These are phyloP conservation scores for Zoanthus gigantus DNA, from an alignment of 92 coral and sea anemone genomes.

Conservation along the genomic window DNA sequence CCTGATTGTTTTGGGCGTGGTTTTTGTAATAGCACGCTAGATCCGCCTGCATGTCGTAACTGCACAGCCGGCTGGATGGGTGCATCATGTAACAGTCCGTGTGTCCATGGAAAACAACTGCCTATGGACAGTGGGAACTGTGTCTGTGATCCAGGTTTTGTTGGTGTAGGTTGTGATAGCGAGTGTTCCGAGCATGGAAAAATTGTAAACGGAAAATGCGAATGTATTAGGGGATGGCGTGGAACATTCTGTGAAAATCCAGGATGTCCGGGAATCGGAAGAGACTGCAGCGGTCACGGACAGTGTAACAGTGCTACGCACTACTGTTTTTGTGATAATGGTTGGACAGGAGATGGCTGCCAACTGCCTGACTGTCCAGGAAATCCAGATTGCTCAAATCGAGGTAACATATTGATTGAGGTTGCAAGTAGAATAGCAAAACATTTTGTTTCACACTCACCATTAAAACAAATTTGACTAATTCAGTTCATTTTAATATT, in stretches of 20 bases:
- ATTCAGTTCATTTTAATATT: not conserved
- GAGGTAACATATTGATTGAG: slow-evolving; percentile 42
- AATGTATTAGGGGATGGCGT: slow-evolving; percentile 68
- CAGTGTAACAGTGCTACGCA: slow-evolving; percentile 77
- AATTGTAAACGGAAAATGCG: slow-evolving; percentile 57
- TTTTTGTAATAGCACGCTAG: slow-evolving; percentile 62
- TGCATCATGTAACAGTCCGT: slow-evolving; percentile 71
- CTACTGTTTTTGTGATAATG: slow-evolving; percentile 68
- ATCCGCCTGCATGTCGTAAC: slow-evolving; percentile 71
- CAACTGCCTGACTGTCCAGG: slow-evolving; percentile 79
- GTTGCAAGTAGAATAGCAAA: too few species aligned
- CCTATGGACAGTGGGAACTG: slow-evolving; percentile 81
- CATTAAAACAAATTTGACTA: not conserved
- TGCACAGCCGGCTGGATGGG: slow-evolving; percentile 82
- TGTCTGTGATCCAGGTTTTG: slow-evolving; percentile 72
- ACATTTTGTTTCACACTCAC: too few species aligned
- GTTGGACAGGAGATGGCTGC: slow-evolving; percentile 83
- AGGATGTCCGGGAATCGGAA: slow-evolving; percentile 76
- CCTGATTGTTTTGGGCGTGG: slow-evolving; percentile 80
- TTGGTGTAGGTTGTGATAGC: slow-evolving; percentile 75
- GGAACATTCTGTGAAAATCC: slow-evolving; percentile 80
- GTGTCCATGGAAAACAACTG: slow-evolving; percentile 67
- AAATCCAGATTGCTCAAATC: slow-evolving; percentile 71
- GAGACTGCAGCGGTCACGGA: slow-evolving; percentile 78
- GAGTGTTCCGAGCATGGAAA: slow-evolving; percentile 77